Evolutionary conservation across 2,888 invertebrate species (phyloP), one percentile per base, ranked within the genome.

Genomic region (Amiota communis): DNA sequence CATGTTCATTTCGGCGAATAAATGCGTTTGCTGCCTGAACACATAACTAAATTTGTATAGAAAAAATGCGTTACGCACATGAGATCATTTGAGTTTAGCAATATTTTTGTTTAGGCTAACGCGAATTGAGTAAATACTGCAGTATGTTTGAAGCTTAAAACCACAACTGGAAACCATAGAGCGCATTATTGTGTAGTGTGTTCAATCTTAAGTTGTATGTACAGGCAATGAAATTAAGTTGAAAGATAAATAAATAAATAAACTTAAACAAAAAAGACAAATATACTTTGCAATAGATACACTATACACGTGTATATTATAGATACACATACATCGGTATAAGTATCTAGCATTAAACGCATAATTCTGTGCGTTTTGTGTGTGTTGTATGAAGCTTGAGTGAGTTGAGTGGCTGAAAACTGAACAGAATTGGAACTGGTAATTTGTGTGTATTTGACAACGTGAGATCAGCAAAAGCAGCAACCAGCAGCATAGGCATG

Each of bases 21-120:
- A 82, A 82, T 82, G 84, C 84, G 84, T 79, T 82, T 76, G 80
- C 36, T 36, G 36, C 6, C 36, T 36, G 36, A 36, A 36, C 36
- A 36, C 36, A 36, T 4, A 23, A 23, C 23, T 23, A 23, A 36
- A 36, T 23, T 2, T n/a, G 49, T 1, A 65, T 20, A 77, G 48
- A 72, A 74, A 74, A 83, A 81, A 79, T 84, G 84, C 81, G 83
- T 82, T 82, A 82, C 83, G 83, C 84, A 82, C 72, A 77, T 78
- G 80, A 80, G 68, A 77, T 70, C 70, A 56, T 13, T 15, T 47
- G 10, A 17, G 15, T 36, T 63, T 53, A n/a, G 65, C 65, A 9
- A 15, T 1, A 20, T 49, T 49, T 67, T n/a, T 48, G n/a, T n/a
- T 6, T 9, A 15, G 65, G 20, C 36, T 63, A n/a, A 12, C 13